phyloP scores from a whole-genome alignment of 1,140 invertebrate genomes.

The Phocides pigmalion region DNA sequence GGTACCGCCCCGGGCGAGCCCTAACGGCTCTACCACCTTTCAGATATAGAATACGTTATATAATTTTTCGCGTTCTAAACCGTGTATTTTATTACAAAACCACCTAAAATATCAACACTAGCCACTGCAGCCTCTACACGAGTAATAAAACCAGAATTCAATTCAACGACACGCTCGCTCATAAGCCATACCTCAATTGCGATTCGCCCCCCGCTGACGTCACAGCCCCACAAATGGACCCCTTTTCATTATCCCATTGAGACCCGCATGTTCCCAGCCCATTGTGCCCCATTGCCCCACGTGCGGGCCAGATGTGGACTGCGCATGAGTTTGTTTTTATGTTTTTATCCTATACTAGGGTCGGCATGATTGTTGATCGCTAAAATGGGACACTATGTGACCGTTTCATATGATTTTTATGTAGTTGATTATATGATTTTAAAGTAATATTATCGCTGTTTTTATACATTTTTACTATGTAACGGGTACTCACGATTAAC shows the following conservation, averaged over 20 bases:
- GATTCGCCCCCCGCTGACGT: constrained; percentile 7
- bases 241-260: constrained; percentile 47
- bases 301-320: constrained; percentile 53
- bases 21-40: too few species aligned
- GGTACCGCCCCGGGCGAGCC: too few species aligned
- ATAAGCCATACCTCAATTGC: not conserved
- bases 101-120: not conserved
- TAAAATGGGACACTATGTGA: not conserved
- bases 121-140: too few species aligned
- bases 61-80: too few species aligned
- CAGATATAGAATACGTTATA: too few species aligned
- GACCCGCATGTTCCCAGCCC: constrained; percentile 54
- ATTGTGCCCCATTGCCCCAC: constrained; percentile 54
- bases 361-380: constrained; percentile 37
- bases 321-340: constrained; percentile 51
- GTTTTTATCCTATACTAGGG: constrained; percentile 40
- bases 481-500: too few species aligned
- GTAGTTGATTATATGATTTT: too few species aligned
- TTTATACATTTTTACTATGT: too few species aligned
- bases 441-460: too few species aligned
- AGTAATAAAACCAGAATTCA: constrained; percentile 8
- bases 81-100: not conserved
- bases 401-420: not conserved
- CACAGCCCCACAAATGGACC: constrained; percentile 16
- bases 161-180: not conserved